These are phyloP conservation scores for Caprella mutica DNA, from an alignment of 2,888 invertebrate genomes.

Conservation along the genomic window DNA sequence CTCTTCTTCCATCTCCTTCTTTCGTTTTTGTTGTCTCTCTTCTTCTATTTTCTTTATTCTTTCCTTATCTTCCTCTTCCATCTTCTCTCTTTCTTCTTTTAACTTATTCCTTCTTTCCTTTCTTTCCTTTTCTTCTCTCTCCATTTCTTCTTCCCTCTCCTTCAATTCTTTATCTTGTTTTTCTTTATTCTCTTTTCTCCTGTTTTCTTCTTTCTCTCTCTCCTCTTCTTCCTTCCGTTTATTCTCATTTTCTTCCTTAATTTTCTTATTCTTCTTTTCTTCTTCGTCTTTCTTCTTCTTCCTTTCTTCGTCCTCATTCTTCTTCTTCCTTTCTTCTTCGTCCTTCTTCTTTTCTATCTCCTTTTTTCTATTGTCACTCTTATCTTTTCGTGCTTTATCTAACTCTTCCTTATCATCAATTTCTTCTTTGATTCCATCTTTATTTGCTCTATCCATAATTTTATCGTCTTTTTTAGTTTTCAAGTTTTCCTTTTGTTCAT, in stretches of 20 bases:
- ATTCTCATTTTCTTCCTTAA: slow-evolving; percentile 22
- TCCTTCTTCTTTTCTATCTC: slow-evolving; percentile 32
- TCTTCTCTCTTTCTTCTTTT: not conserved
- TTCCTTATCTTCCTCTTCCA: not conserved
- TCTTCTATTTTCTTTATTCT: not conserved
- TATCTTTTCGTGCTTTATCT: no score
- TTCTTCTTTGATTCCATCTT: slow-evolving; percentile 20
- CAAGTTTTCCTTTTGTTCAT: not conserved
- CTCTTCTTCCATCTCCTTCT: not conserved
- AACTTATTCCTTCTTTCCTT: slow-evolving; percentile 11
- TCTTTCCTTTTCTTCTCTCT: slow-evolving; percentile 35
- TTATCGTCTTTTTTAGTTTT: not conserved
- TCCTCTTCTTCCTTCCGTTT: no score
- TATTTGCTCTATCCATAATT: not conserved
- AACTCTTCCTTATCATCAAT: slow-evolving; percentile 29
- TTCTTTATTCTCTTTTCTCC: slow-evolving; percentile 13
- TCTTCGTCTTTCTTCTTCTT: slow-evolving; percentile 39
- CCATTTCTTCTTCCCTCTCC: no score
- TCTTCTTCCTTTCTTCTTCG: slow-evolving; percentile 30
- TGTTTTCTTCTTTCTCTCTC: slow-evolving; percentile 34
- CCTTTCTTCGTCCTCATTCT: slow-evolving; percentile 30
- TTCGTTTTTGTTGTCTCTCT: not conserved
- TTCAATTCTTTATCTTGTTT: slow-evolving; percentile 16
- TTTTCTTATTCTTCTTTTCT: slow-evolving; percentile 29
- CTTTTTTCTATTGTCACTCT: no score